phyloP scores from a whole-genome alignment of 2,888 invertebrate genomes.

The Polylopha cassiicola region DNA sequence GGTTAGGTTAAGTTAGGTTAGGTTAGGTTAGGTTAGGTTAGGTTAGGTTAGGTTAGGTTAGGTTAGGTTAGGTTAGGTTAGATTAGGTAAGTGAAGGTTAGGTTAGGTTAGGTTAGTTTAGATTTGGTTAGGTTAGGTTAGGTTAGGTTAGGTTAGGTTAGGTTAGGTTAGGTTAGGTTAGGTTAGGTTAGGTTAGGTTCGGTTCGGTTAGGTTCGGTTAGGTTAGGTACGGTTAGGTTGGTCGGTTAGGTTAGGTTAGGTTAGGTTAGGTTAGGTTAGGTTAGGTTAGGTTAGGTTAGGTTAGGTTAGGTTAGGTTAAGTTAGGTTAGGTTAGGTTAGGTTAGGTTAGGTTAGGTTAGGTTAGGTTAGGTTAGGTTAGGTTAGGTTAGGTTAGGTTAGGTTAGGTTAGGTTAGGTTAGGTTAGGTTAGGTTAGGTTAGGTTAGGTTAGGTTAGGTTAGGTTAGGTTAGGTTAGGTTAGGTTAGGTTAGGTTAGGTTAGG shows the following conservation, averaged over 20 bases:
- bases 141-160: conserved; percentile 15
- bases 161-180: conserved; percentile 21
- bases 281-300: conserved; percentile 10
- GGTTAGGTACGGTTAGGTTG: conserved; percentile 29
- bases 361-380: conserved; percentile 1
- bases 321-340: conserved; percentile 1
- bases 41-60: too few relatives aligned
- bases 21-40: conserved; percentile 5
- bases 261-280: conserved; percentile 31
- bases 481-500: conserved; percentile 8
- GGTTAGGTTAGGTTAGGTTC: conserved; percentile 30
- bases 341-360: conserved; percentile 1
- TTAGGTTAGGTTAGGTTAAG: conserved; percentile 1
- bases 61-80: conserved; percentile 5
- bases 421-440: neutral
- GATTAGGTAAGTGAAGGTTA: conserved; percentile 8
- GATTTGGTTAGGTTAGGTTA: conserved; percentile 4
- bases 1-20: conserved; percentile 21
- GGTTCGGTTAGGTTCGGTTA: conserved; percentile 30
- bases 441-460: neutral
- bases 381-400: conserved; percentile 1
- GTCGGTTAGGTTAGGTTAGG: conserved; percentile 27
- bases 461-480: conserved; percentile 1
- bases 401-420: neutral
- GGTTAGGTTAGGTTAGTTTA: conserved; percentile 6